These are phyloP conservation scores for Agrochola macilenta DNA, from an alignment of 2,888 invertebrate genomes.

Conservation along the genomic window DNA sequence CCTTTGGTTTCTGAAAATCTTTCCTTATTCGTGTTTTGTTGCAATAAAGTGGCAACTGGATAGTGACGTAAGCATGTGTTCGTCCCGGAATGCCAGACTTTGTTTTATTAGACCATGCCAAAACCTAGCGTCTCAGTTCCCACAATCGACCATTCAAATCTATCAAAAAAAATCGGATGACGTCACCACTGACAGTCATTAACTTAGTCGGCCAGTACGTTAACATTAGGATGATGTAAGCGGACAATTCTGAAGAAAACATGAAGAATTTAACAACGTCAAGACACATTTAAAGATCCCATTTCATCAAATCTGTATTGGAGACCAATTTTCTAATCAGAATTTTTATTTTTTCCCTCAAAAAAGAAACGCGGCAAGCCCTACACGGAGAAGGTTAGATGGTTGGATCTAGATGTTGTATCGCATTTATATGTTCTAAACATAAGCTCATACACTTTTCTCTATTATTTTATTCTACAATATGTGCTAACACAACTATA, in stretches of 20 bases:
- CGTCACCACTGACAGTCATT: background rate
- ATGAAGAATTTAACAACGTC: background rate
- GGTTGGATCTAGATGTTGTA: slow-evolving; percentile 85
- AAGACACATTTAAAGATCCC: background rate
- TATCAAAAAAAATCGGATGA: background rate
- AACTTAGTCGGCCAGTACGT: background rate
- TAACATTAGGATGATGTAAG: background rate
- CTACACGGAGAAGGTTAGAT: slow-evolving; percentile 95
- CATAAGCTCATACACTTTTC: slow-evolving; percentile 66
- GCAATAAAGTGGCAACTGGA: too few species aligned
- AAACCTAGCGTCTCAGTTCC: too few species aligned
- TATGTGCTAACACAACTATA: slow-evolving; percentile 84
- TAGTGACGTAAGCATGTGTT: too few species aligned
- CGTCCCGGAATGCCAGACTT: too few species aligned
- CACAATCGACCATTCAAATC: too few species aligned
- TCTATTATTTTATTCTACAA: slow-evolving; percentile 72
- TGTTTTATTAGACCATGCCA: too few species aligned
- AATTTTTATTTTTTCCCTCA: slow-evolving; percentile 86
- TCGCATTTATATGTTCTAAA: slow-evolving; percentile 84
- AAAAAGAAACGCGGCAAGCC: slow-evolving; percentile 94
- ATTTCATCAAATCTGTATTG: background rate
- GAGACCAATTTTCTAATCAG: slow-evolving; percentile 55
- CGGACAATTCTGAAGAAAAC: background rate
- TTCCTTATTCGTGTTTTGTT: too few species aligned
- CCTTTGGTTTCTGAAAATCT: too few species aligned